These are phyloP conservation scores for Prolemur simus DNA, from an alignment of 2,113 vertebrate genomes.

Conservation along the genomic window DNA sequence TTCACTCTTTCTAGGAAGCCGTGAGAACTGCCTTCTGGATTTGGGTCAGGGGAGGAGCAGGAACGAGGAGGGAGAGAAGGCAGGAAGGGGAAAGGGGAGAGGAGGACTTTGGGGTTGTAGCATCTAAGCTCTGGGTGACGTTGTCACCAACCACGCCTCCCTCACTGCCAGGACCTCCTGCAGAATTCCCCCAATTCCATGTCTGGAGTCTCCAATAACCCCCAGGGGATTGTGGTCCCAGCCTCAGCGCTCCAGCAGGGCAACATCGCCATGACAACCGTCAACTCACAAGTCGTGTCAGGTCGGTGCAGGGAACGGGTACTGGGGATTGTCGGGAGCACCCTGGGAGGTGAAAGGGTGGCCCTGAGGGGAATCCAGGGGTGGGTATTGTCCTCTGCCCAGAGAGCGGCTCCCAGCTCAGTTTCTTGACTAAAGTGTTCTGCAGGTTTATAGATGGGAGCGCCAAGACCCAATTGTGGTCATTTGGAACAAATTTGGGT, in stretches of 20 bases:
- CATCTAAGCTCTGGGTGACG: not conserved
- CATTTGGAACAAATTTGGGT: not conserved
- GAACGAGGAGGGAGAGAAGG: not conserved
- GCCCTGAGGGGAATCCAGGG: not conserved
- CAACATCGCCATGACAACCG: conserved; percentile 92
- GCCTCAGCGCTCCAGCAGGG: conserved; percentile 91
- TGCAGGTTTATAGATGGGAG: not conserved
- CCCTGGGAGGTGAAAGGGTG: conserved; percentile 5
- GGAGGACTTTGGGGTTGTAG: not conserved
- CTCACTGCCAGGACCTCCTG: conserved; percentile 91
- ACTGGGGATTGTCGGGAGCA: conserved; percentile 24
- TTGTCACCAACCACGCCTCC: conserved; percentile 55
- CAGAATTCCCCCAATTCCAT: conserved; percentile 94
- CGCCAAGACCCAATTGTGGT: not conserved
- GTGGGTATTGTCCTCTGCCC: not conserved
- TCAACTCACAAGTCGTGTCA: conserved; percentile 93
- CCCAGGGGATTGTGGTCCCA: conserved; percentile 94
- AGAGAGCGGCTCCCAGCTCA: not conserved
- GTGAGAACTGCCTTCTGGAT: not conserved
- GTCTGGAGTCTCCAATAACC: conserved; percentile 92
- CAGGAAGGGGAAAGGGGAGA: not conserved
- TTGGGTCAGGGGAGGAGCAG: not conserved
- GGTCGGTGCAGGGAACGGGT: conserved; percentile 84
- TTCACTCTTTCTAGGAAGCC: conserved; percentile 19
- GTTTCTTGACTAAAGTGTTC: not conserved